phyloP scores from a whole-genome alignment of 2,113 vertebrate genomes.

The Limanda limanda region DNA sequence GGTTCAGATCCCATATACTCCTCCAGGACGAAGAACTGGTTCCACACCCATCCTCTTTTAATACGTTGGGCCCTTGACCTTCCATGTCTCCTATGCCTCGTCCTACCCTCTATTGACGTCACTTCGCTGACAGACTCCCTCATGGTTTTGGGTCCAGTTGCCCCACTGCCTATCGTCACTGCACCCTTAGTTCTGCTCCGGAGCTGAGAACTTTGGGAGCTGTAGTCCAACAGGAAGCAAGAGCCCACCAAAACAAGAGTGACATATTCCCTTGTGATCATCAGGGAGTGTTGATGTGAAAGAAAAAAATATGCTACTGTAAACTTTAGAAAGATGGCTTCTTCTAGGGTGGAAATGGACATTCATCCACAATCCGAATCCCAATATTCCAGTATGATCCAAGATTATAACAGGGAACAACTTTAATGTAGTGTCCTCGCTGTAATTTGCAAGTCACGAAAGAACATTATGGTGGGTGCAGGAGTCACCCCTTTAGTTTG shows the following conservation, averaged over 20 bases:
- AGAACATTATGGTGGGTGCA: slow-evolving; percentile 6
- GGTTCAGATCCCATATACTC: slow-evolving; percentile 97
- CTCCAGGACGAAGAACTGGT: slow-evolving; percentile 97
- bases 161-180: slow-evolving; percentile 1
- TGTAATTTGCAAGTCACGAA: neutral
- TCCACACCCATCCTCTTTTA: slow-evolving; percentile 97
- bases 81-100: slow-evolving; percentile 51
- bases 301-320: neutral
- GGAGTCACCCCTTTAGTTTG: neutral
- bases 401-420: neutral
- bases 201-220: slow-evolving; percentile 82
- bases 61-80: slow-evolving; percentile 79
- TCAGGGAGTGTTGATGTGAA: slow-evolving; percentile 80
- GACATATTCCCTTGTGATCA: slow-evolving; percentile 94
- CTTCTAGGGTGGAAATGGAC: slow-evolving; percentile 20
- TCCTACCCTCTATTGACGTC: neutral
- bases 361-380: slow-evolving; percentile 23
- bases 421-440: neutral
- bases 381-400: slow-evolving; percentile 6
- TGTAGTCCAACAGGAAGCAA: slow-evolving; percentile 92
- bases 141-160: neutral
- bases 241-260: slow-evolving; percentile 89
- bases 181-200: slow-evolving; percentile 52
- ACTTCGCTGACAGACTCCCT: neutral
- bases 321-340: slow-evolving; percentile 3